phyloP scores from a whole-genome alignment of 2,888 invertebrate species.

The Leptinotarsa peninsularis region DNA sequence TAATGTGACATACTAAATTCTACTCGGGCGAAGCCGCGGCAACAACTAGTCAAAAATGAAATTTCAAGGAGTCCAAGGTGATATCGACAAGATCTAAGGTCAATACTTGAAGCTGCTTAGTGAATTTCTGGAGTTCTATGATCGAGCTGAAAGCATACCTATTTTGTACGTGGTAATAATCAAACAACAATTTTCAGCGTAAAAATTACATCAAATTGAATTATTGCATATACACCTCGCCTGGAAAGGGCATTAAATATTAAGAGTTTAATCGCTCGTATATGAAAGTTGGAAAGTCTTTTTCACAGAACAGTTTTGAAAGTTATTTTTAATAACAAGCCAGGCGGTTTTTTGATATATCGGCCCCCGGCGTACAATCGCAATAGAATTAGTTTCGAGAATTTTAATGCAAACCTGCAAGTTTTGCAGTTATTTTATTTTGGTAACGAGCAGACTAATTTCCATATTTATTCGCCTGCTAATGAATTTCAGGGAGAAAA shows the following conservation, averaged over 20 bases:
- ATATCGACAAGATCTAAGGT: too few relatives aligned
- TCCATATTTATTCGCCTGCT: too few relatives aligned
- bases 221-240: background rate
- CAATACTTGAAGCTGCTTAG: too few relatives aligned
- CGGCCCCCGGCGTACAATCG: background rate
- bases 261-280: background rate
- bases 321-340: conserved; percentile 1
- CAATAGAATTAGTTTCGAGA: background rate
- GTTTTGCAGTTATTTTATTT: background rate
- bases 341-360: background rate
- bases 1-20: too few relatives aligned
- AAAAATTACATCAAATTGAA: background rate
- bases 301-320: background rate
- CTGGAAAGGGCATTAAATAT: background rate
- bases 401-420: background rate
- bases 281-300: background rate
- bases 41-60: too few relatives aligned
- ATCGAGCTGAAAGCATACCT: too few relatives aligned
- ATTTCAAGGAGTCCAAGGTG: too few relatives aligned
- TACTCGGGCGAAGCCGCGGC: too few relatives aligned
- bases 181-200: too few relatives aligned
- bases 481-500: too few relatives aligned
- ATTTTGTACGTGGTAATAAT: too few relatives aligned
- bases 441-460: background rate
- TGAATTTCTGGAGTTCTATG: too few relatives aligned